Evolutionary conservation across 1,140 invertebrate genomes (phyloP).

Genomic region (Neodiprion pinetum): DNA sequence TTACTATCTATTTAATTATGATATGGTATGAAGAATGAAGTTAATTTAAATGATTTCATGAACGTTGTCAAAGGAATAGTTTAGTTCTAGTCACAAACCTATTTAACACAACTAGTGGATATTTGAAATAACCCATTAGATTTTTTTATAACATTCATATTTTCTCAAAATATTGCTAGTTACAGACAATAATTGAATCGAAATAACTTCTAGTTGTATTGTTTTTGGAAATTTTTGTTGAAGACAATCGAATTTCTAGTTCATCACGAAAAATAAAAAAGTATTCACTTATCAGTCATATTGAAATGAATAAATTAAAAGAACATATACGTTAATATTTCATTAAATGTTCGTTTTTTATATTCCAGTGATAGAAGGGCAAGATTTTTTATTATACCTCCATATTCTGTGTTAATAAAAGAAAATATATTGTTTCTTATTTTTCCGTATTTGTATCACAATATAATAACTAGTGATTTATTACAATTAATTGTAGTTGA

Average conservation of each 20-base stretch:
- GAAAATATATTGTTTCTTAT: conserved; percentile 1
- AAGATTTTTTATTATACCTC: not conserved
- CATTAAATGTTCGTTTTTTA: not conserved
- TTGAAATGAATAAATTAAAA: not conserved
- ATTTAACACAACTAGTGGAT: not conserved
- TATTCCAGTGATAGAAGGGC: not conserved
- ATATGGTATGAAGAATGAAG: not conserved
- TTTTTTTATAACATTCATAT: not conserved
- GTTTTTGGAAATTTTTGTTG: not conserved
- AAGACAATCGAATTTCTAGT: not conserved
- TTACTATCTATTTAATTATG: not conserved
- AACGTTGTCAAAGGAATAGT: not conserved
- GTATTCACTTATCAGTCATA: not conserved
- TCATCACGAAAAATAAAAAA: not conserved
- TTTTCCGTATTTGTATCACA: no score
- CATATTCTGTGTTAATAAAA: not conserved
- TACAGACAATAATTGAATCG: no score
- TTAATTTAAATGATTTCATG: not conserved
- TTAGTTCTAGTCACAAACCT: not conserved
- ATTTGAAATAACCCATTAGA: not conserved
- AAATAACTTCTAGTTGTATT: not conserved
- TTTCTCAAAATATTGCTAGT: no score
- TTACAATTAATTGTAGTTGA: no score
- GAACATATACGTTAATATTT: not conserved
- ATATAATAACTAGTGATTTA: no score